Base-by-base conservation (phyloP, 2,888 invertebrate genomes). In the Spatulosminthurus flaviceps region DNA sequence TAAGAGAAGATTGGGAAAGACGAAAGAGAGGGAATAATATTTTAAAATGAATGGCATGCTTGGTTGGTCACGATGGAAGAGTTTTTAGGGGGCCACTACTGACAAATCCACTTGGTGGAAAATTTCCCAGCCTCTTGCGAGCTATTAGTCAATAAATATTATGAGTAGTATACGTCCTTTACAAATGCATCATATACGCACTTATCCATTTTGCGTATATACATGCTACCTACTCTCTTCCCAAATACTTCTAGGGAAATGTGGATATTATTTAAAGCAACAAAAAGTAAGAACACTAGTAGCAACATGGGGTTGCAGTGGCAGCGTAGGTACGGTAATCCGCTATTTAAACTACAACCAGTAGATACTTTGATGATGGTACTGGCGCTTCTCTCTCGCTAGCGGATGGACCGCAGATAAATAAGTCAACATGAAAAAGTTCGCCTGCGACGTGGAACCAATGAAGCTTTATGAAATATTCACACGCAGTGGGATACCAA, bases 341-440 rank as follows among this genome's bases (percentile, higher is more conserved):
- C 34, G 34, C 34, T 34, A 34, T 34, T 34, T 34, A 34, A 51
- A 51, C 51, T 51, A n/a, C 51, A n/a, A 19, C n/a, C n/a, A n/a
- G n/a, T n/a, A 51, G 34, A 64, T 64, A 64, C 22, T 21, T 28
- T 24, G 67, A 67, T 26, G 26, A 13, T n/a, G 67, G 67, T 19
- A 67, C 28, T 26, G 4, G 16, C 19, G 13, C 67, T 51, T n/a
- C 51, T 9, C n/a, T n/a, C 51, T 16, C 19, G n/a, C 51, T 51
- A 19, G 34, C 22, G 42, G 21, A 70, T 41, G 70, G 70, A 34
- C 70, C 41, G 28, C 42, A 34, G 22, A 70, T 70, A 70, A 70
- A 70, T 34, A 70, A 70, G 41, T 70, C 34, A 70, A 70, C 70
- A 34, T n/a, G 22, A 70, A 70, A 41, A 70, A 70, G 34, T 34